Base-by-base conservation (phyloP, 1,140 invertebrate genomes). In the Himalopsyche phryganea region DNA sequence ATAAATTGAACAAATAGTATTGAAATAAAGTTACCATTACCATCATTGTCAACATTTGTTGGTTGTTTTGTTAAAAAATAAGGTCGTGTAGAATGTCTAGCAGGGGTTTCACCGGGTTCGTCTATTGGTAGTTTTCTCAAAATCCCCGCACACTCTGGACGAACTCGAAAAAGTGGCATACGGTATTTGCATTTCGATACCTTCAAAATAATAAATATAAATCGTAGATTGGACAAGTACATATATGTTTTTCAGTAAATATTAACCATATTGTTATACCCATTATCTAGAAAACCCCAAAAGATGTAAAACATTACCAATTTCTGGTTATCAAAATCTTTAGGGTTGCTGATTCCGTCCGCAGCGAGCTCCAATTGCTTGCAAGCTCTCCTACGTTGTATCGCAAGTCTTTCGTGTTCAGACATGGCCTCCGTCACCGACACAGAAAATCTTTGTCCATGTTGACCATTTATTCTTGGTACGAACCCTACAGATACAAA, bases 361-460 rank as follows among this genome's bases (percentile, higher is more conserved):
- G 75, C 83, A 62, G 76, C 79, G 71, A 82, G 86, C 40, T 74
- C 79, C 19, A 80, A 69, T 63, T 76, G 79, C 66, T 80, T 78
- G 17, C 72, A 72, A 33, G 74, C 82, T 38, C 69, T 77, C 59
- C 76, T 74, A 40, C 81, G 77, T 28, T 79, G 74, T 33, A 82
- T 65, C 68, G 85, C 82, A 9, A 80, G 65, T 51, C 75, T 77
- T 61, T 88, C 84, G 54, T 87, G 86, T 57, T 86, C 78, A 0
- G 85, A 83, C 6, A 89, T 71, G 1, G 81, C 85, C 66, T 87
- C 84, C 1, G 82, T 83, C 0, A 85, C 85, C 6, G 80, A 72
- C 3, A 87, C 81, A 6, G 81, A 80, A 68, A 80, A 87, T 11
- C 84, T 79, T 66, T 87, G 84, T 0, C 86, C 86, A 50, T 80